Evolutionary conservation across 1,140 invertebrate genomes (phyloP), one percentile per base, ranked within the genome.

Genomic region (Zaprionus gabonicus): DNA sequence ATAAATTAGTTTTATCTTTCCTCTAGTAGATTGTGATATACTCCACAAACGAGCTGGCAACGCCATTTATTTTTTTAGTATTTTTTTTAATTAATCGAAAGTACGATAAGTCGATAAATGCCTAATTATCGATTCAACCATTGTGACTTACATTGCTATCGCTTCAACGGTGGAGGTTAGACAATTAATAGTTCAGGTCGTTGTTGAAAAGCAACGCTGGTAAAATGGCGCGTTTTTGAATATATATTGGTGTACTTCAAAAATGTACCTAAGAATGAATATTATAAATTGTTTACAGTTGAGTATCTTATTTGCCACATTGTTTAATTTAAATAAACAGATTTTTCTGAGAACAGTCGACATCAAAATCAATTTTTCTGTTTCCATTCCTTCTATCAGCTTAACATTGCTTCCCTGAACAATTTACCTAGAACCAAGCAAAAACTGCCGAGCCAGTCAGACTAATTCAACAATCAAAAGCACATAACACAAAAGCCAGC

Each of bases 401-500:
- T 25, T 25, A 12, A 25, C 9, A 25, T 25, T 51, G 20, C 23
- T 20, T 20, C 20, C 46, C 3, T 12, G 17, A 23, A 25, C 46
- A 51, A n/a, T 46, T 46, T 17, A 46, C 6, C 41, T 46, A 17
- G 17, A 9, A 17, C 7, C 41, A 46, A 46, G 41, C 41, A 51
- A 51, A 51, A 51, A 51, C 46, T 25, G 17, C 7, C 4, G 28
- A 71, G 34, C 17, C 46, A 60, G 34, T 36, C 55, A 57, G 78
- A 63, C 84, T 84, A 78, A 84, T 84, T 81, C 81, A 78, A 70
- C 63, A 84, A 75, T 78, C 69, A 75, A 71, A 67, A 51, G 31
- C 66, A 57, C 41, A 46, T 46, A 51, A 63, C 66, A 70, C 51
- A 64, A 81, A 63, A 25, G 46, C 63, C 31, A 46, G 41, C 41